A percentile compares a stretch with the other conserved stretches of the same genome.
phyloP scores from a whole-genome alignment of 1,140 invertebrate genomes.

The Sinella curviseta region DNA sequence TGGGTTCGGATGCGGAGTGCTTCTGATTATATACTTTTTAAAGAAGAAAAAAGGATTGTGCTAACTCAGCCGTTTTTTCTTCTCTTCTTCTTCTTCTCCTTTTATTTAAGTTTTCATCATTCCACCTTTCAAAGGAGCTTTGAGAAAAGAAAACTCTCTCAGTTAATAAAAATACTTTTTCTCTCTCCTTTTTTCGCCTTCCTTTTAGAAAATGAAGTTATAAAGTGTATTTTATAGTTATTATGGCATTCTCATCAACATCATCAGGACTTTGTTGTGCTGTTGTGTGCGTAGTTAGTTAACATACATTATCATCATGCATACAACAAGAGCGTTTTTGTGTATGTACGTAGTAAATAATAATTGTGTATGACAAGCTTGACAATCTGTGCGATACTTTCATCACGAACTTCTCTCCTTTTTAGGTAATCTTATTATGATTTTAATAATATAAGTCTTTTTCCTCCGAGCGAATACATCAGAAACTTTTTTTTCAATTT shows the following conservation, averaged over 20 bases:
- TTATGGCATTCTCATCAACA: neutral
- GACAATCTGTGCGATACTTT: neutral
- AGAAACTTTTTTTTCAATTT: neutral
- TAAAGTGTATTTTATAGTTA: neutral
- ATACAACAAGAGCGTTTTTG: neutral
- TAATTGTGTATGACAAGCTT: constrained; percentile 2
- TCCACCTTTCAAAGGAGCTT: too few species aligned
- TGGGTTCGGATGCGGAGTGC: neutral
- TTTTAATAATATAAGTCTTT: constrained; percentile 21
- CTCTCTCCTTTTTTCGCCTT: too few species aligned
- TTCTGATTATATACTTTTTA: neutral
- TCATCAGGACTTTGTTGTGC: neutral
- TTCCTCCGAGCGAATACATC: constrained; percentile 11
- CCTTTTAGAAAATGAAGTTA: neutral
- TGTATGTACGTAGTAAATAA: neutral
- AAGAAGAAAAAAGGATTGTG: constrained; percentile 8
- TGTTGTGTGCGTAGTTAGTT: neutral
- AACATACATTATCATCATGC: neutral
- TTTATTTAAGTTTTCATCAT: too few species aligned
- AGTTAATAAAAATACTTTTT: too few species aligned
- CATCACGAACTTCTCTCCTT: constrained; percentile 2
- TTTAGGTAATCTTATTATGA: constrained; percentile 21
- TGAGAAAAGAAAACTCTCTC: too few species aligned
- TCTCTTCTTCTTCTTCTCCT: neutral
- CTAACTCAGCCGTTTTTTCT: neutral